Base-by-base conservation (phyloP, 2,797 vertebrate species). In the Columba guinea region DNA sequence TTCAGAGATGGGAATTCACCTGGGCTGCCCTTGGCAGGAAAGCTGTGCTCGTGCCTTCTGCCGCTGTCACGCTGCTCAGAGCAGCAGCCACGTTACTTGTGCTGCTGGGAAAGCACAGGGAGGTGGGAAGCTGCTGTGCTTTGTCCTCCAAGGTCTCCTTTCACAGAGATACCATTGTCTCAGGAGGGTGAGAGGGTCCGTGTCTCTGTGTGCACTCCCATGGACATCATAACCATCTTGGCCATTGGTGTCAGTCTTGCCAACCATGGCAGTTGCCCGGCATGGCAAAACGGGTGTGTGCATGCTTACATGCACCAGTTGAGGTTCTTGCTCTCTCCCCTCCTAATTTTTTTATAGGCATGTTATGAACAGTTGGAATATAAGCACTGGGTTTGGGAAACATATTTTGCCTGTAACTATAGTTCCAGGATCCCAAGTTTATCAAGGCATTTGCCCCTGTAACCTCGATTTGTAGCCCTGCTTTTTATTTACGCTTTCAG, bases 41-140 rank as follows among this genome's bases (percentile, higher is more conserved):
- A 69, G 82, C 62, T 67, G 23, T 51, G 74, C 10, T 0, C 30
- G n/a, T 77, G 68, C 82, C 35, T 80, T 60, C 56, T 89, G 74
- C 88, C 83, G 27, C 46, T 2, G 3, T 37, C 53, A 5, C 2
- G 1, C 39, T 59, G 71, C 71, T 76, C 79, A 46, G 13, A 62
- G 59, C 58, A 19, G 20, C 49, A 53, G 26, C 18, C 3, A 3
- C 8, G 0, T 51, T 48, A 3, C n/a, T 51, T 0, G 0, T 39
- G 65, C 77, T 71, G 59, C 70, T 67, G 87, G 48, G 74, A 46
- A 17, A 32, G 62, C 77, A 22, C 19, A 20, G 48, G 28, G 34
- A 4, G 18, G 44, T 58, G 35, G 55, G 37, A 35, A 49, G 17
- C 24, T 34, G 37, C 34, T 5, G 0, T 34, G 48, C 39, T 39